Evolutionary conservation across 1,140 invertebrate species (phyloP).

Genomic region (Scaptomyza montana): DNA sequence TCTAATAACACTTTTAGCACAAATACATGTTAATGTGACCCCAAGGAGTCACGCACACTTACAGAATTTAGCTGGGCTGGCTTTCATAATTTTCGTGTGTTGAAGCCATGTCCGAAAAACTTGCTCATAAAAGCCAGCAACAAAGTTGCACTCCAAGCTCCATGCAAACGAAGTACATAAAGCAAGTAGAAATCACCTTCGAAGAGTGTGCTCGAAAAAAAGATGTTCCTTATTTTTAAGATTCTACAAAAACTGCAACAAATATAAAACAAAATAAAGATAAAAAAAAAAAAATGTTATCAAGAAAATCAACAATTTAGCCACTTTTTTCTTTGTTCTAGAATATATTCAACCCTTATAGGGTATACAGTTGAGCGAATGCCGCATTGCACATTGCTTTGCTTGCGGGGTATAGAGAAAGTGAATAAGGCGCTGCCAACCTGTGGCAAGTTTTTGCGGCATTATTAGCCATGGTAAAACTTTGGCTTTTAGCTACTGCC

Average conservation of each 20-base stretch:
- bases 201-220: background rate
- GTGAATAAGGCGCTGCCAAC: slow-evolving; percentile 45
- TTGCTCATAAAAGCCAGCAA: slow-evolving; percentile 57
- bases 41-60: slow-evolving; percentile 71
- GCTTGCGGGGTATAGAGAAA: slow-evolving; percentile 5
- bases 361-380: background rate
- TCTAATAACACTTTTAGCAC: slow-evolving; percentile 82
- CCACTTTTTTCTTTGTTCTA: no score
- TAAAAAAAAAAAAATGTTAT: no score
- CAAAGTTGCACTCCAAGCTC: slow-evolving; percentile 47
- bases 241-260: no score
- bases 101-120: slow-evolving; percentile 43
- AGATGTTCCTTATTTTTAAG: background rate
- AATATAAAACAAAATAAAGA: no score
- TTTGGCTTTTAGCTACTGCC: slow-evolving; percentile 67
- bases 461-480: slow-evolving; percentile 77
- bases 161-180: slow-evolving; percentile 33
- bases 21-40: slow-evolving; percentile 81
- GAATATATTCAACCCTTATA: background rate
- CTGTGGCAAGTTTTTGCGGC: slow-evolving; percentile 75
- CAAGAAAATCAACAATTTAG: no score
- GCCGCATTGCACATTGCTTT: background rate
- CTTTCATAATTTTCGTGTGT: slow-evolving; percentile 73
- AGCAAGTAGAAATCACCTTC: background rate
- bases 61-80: slow-evolving; percentile 36